These are phyloP conservation scores for Maniola jurtina DNA, from an alignment of 1,140 invertebrate genomes.

Conservation along the genomic window DNA sequence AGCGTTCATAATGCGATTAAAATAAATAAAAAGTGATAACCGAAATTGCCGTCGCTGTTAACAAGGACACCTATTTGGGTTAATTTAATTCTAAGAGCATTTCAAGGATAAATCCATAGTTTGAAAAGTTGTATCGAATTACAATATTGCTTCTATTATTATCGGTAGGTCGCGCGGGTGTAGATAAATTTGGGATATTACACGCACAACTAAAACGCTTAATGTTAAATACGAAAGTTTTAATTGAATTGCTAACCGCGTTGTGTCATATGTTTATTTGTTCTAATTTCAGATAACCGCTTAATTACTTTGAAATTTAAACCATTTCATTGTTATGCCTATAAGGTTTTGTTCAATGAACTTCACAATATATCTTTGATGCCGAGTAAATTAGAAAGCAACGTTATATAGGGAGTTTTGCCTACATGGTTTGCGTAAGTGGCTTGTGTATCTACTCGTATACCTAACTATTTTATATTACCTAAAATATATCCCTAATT, in stretches of 20 bases:
- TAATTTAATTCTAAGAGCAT: too few species aligned
- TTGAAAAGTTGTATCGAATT: background rate
- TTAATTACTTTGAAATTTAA: conserved; percentile 1
- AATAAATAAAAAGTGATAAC: too few species aligned
- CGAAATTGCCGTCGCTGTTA: too few species aligned
- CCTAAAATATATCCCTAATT: conserved; percentile 12
- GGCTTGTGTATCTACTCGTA: background rate
- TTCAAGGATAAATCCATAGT: background rate
- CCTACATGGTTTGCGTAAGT: background rate
- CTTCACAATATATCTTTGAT: background rate
- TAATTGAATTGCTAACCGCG: conserved; percentile 1
- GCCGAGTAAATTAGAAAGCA: background rate
- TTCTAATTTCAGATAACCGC: background rate
- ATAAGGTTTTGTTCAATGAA: background rate
- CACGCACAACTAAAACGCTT: background rate
- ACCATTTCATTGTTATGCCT: background rate
- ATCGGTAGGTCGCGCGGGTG: background rate
- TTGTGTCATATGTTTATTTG: background rate
- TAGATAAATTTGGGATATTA: background rate
- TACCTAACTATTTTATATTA: background rate
- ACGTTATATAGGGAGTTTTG: background rate
- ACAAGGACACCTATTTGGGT: too few species aligned
- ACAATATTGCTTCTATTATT: background rate
- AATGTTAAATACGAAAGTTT: background rate
- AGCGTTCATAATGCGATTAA: too few species aligned